Base-by-base conservation (phyloP, 2,113 vertebrate genomes). In the Pluvialis apricaria region DNA sequence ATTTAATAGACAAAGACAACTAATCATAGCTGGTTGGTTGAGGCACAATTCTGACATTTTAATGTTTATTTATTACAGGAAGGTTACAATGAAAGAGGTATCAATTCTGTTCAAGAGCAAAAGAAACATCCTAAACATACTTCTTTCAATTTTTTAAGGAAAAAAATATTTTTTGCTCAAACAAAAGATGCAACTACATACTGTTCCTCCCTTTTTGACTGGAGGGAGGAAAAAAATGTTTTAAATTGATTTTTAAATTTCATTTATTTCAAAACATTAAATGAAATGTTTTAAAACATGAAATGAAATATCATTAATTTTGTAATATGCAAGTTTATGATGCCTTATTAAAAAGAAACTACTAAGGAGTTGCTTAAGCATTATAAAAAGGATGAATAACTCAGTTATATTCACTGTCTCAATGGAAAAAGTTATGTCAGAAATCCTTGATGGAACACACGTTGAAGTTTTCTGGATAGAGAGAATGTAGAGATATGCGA, bases 41-140 rank as follows among this genome's bases (percentile, higher is more conserved):
- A 92, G 73, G 85, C 42, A 87, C 51, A 69, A 44, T 92, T 96
- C 47, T 84, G 31, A 84, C 57, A 49, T 29, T 96, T 80, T 97
- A 54, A 66, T 95, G 21, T 79, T 87, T 94, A 88, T 94, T 95
- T 61, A 81, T 95, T 96, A 87, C 52, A 90, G 70, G 45, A 94
- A 94, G 52, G 20, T 81, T 82, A 24, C 71, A 76, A 38, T 84
- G 58, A 95, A 89, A 77, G 86, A 96, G 65, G 20, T 77, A 92
- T 94, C 81, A 85, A 62, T 96, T 96, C 88, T 86, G 25, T 84
- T 87, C 61, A 60, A 70, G 34, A 96, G 18, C 77, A 95, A 96
- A 51, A 77, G 32, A 92, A 96, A 71, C 64, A 68, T 55, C 38
- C n/a, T 65, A 80, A 96, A 80, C 10, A 26, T 44, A 44, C n/a